A percentile compares a stretch with the other conserved stretches of the same genome.
Evolutionary conservation across 2,113 vertebrate genomes (phyloP).

Genomic region (Lonchura striata): DNA sequence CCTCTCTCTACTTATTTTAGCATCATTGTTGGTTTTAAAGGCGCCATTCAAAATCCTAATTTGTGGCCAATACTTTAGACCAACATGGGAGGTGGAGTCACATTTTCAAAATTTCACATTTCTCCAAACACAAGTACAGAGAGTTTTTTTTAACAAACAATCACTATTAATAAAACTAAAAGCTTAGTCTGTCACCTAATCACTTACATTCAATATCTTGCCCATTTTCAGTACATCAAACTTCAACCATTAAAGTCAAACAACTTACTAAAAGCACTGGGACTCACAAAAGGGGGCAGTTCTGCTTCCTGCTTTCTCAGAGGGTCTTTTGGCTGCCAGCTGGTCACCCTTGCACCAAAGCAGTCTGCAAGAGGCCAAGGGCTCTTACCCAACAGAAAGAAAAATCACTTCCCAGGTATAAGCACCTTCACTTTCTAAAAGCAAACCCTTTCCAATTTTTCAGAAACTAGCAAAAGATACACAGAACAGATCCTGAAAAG

Average conservation of each 20-base stretch:
- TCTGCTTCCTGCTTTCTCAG: not conserved
- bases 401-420: not conserved
- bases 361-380: not conserved
- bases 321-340: not conserved
- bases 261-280: not conserved
- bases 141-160: not conserved
- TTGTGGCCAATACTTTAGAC: not conserved
- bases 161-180: not conserved
- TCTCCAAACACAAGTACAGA: not conserved
- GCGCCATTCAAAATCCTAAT: not conserved
- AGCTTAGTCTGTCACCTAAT: not conserved
- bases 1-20: not conserved
- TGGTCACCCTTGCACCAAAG: accelerated
- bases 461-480: not conserved
- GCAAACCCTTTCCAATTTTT: not conserved
- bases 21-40: accelerated
- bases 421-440: not conserved
- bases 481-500: not conserved
- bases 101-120: not conserved
- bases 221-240: not conserved
- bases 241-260: not conserved
- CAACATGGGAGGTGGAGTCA: not conserved
- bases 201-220: not conserved
- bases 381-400: not conserved
- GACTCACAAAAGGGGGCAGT: not conserved